These are phyloP conservation scores for Chelonoidis abingdonii DNA, from an alignment of 2,113 vertebrate species.

Conservation along the genomic window DNA sequence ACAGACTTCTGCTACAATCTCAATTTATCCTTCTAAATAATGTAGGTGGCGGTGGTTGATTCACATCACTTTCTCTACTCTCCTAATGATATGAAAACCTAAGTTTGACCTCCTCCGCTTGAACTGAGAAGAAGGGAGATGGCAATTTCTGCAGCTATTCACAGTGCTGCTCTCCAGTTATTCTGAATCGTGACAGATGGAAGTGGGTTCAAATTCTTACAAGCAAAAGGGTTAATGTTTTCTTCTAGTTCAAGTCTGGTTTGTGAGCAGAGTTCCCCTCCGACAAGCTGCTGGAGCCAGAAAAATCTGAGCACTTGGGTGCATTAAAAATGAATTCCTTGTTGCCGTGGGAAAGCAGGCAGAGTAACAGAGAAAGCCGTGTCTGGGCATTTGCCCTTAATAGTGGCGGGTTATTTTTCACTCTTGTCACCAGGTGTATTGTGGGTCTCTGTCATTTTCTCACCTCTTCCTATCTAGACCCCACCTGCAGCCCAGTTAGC, in stretches of 20 bases:
- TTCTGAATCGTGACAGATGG: constrained; percentile 52
- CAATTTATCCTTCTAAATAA: constrained; percentile 77
- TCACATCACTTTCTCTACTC: constrained; percentile 75
- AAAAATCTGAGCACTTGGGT: constrained; percentile 37
- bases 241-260: constrained; percentile 42
- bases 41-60: constrained; percentile 71
- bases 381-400: neutral
- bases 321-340: constrained; percentile 31
- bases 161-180: constrained; percentile 42
- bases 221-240: constrained; percentile 68
- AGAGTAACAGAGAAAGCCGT: constrained; percentile 3
- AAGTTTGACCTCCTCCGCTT: constrained; percentile 73
- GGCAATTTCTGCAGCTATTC: constrained; percentile 69
- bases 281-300: neutral
- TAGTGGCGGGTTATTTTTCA: neutral
- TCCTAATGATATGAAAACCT: constrained; percentile 74
- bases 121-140: constrained; percentile 59
- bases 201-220: constrained; percentile 72
- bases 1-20: constrained; percentile 69
- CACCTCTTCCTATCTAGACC: neutral
- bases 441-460: neutral
- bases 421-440: neutral
- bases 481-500: neutral
- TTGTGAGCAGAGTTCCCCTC: constrained; percentile 55
- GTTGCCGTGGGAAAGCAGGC: constrained; percentile 7